Base-by-base conservation (phyloP, 1,140 invertebrate genomes). In the Brachystomella parvula region DNA sequence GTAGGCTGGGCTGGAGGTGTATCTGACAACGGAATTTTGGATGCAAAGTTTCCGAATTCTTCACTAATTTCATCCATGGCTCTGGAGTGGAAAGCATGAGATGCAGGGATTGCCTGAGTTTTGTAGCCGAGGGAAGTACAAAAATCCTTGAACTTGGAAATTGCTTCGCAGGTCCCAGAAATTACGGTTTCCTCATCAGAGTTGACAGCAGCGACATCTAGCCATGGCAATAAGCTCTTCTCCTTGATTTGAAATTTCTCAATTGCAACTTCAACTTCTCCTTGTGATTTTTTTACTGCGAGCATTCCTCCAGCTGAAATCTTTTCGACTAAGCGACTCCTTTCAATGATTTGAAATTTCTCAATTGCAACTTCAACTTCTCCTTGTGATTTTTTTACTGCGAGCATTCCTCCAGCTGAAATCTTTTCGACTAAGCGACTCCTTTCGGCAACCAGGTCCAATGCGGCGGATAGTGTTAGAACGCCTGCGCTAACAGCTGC, bases 401-500 rank as follows among this genome's bases (percentile, higher is more conserved):
- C 68, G 6, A 70, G 26, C 64, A 70, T 66, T 33, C 31, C 30
- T 2, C 68, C 68, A 24, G 17, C 17, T 24, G 29, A 21, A 28
- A 47, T 30, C 21, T 30, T 47, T 29, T 70, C 47, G 28, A 70
- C 35, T 0, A 70, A 35, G 21, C 39, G 1, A 30, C 64, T 66
- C 21, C 68, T 32, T 39, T 58, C 61, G 31, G 61, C 29, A 3
- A 66, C 68, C n/a, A 70, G 44, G 26, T 59, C 53, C 2, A 70
- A 57, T 29, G 49, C 68, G 19, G 66, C 68, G 26, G 35, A 29
- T 2, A 70, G 47, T 26, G 24, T 31, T 3, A 70, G 12, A 1
- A 70, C 21, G 1, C 68, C 68, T 2, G 64, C 64, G 31, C 44
- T 49, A 3, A 63, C 61, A 2, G 61, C 64, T 26, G 68, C 68